These are phyloP conservation scores for Girardinichthys multiradiatus DNA, from an alignment of 2,113 vertebrate genomes.

Conservation along the genomic window DNA sequence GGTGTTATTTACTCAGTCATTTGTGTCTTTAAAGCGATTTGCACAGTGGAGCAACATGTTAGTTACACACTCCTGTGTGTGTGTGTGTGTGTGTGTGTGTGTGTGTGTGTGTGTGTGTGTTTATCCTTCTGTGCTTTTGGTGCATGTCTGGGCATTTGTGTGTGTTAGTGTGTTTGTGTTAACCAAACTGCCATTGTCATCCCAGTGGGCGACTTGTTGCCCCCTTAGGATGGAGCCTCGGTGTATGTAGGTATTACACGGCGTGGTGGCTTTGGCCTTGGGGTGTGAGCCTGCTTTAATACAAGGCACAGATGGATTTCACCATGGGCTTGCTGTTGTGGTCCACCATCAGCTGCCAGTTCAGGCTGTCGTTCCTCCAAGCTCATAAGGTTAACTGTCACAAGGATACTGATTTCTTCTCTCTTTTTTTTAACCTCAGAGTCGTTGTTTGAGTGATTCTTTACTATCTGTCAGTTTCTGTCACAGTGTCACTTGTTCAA, in stretches of 20 bases:
- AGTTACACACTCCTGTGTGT: conserved; percentile 7
- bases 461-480: conserved; percentile 18
- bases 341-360: conserved; percentile 55
- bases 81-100: background rate
- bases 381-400: conserved; percentile 61
- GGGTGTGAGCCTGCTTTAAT: conserved; percentile 73
- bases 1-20: conserved; percentile 29
- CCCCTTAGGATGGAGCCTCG: conserved; percentile 69
- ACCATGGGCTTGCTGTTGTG: conserved; percentile 62
- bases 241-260: conserved; percentile 71
- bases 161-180: conserved; percentile 42
- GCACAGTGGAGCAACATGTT: conserved; percentile 13
- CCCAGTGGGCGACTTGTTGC: conserved; percentile 76
- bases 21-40: conserved; percentile 33
- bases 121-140: too few relatives aligned
- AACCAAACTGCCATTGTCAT: conserved; percentile 77
- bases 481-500: conserved; percentile 12
- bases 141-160: too few relatives aligned
- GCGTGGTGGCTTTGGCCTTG: conserved; percentile 66
- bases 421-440: conserved; percentile 11
- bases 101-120: background rate
- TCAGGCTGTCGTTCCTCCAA: conserved; percentile 50
- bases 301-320: conserved; percentile 77
- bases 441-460: conserved; percentile 35
- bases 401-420: conserved; percentile 38